Conservation (phyloP, 2,888 invertebrate species). For the Andrena minutula region DNA sequence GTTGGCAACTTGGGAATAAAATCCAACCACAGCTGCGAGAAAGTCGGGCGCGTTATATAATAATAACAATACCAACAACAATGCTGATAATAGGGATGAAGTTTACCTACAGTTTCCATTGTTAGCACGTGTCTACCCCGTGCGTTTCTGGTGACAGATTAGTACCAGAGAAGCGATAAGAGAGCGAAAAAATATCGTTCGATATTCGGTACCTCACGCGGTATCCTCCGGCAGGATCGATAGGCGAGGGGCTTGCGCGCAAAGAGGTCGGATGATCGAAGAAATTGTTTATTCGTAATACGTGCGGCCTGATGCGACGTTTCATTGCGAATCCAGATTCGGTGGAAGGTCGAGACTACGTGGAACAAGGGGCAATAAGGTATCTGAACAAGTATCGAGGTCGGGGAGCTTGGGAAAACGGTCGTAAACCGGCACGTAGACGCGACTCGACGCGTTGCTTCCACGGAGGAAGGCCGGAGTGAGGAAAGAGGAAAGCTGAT, state of each 20-base stretch:
- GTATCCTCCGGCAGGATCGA: background rate
- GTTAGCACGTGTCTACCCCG: background rate
- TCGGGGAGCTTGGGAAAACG: conserved; percentile 17
- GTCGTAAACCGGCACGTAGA: conserved; percentile 61
- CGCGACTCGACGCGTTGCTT: conserved; percentile 10
- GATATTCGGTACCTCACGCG: background rate
- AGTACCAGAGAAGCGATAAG: background rate
- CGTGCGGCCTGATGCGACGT: conserved; percentile 11
- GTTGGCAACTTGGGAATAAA: conserved; percentile 26
- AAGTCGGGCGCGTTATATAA: background rate
- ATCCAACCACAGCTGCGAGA: conserved; percentile 13
- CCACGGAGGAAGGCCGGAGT: conserved; percentile 8
- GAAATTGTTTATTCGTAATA: conserved; percentile 35
- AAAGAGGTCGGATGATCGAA: conserved; percentile 21
- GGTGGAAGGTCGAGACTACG: conserved; percentile 2
- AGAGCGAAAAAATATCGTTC: background rate
- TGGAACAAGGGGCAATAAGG: conserved; percentile 15
- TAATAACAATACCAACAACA: too few relatives aligned
- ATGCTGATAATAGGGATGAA: background rate
- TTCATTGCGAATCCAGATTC: conserved; percentile 6
- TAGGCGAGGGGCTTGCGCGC: background rate
- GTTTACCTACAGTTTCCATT: background rate
- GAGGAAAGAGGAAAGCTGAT: conserved; percentile 23
- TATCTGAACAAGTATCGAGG: conserved; percentile 24
- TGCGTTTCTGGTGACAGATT: background rate